Percentiles rank a stretch among this genome's conserved stretches.
Evolutionary conservation across 2,797 vertebrate species (phyloP).

Genomic region (Sparidentex hasta): DNA sequence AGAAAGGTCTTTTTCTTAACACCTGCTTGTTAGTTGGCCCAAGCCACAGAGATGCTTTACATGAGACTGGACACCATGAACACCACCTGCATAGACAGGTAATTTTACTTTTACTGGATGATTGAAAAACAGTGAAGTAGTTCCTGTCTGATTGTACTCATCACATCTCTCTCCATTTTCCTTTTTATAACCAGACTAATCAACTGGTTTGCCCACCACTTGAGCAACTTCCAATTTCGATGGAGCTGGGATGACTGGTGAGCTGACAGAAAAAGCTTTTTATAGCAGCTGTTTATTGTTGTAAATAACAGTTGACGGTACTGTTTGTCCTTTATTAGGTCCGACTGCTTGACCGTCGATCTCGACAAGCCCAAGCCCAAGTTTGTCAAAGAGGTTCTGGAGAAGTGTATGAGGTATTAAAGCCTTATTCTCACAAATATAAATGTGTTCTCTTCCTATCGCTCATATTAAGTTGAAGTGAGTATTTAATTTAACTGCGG

Average conservation of each 20-base stretch:
- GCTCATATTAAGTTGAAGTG: no score
- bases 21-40: slow-evolving; percentile 89
- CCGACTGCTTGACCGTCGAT: slow-evolving; percentile 94
- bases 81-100: slow-evolving; percentile 95
- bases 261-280: slow-evolving; percentile 53
- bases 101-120: neutral
- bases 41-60: slow-evolving; percentile 99
- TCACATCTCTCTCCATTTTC: rapidly evolving
- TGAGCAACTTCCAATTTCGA: slow-evolving; percentile 98
- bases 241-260: slow-evolving; percentile 99
- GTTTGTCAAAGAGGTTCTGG: slow-evolving; percentile 98
- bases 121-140: rapidly evolving
- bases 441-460: no score
- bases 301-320: neutral
- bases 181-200: slow-evolving; percentile 81
- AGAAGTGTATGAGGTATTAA: slow-evolving; percentile 94
- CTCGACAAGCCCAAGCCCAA: slow-evolving; percentile 95
- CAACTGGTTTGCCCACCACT: slow-evolving; percentile 98
- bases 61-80: slow-evolving; percentile 99
- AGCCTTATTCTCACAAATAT: neutral
- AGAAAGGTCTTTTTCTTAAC: slow-evolving; percentile 80
- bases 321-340: slow-evolving; percentile 81
- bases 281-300: neutral
- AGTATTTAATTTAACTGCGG: no score
- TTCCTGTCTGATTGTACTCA: neutral